A percentile compares a stretch with the other conserved stretches of the same genome.
Evolutionary conservation across 2,888 invertebrate species (phyloP).

Genomic region (Chaetogeoica ovagalla): DNA sequence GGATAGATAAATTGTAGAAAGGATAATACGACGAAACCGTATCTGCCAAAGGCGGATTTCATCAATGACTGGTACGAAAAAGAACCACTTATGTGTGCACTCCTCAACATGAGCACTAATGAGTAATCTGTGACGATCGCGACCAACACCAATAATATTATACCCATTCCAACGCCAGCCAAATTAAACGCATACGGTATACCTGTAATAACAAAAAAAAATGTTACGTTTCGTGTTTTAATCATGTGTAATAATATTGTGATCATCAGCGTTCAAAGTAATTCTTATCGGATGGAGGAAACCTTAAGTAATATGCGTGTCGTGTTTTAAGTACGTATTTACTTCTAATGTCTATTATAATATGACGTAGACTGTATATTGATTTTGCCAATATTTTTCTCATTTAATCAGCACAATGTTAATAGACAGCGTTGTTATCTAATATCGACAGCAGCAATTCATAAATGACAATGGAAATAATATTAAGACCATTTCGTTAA

Average conservation of each 20-base stretch:
- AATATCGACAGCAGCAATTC: not conserved
- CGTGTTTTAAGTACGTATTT: not conserved
- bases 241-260: not conserved
- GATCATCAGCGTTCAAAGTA: not conserved
- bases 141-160: constrained; percentile 70
- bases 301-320: not conserved
- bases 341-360: not conserved
- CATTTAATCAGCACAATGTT: not conserved
- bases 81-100: constrained; percentile 75
- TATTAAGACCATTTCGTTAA: not conserved
- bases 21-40: constrained; percentile 76
- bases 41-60: constrained; percentile 77
- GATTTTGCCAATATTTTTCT: not conserved
- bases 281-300: not conserved
- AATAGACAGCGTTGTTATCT: not conserved
- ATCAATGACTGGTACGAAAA: constrained; percentile 80
- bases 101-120: constrained; percentile 74
- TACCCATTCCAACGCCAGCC: constrained; percentile 77
- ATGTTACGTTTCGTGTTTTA: not conserved
- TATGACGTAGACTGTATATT: not conserved
- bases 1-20: constrained; percentile 80
- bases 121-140: constrained; percentile 81
- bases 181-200: constrained; percentile 81
- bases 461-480: not conserved
- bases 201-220: constrained; percentile 61